A percentile compares a stretch with the other conserved stretches of the same genome.
phyloP scores from a whole-genome alignment of 2,797 vertebrate genomes.

The Chloroceryle inda region DNA sequence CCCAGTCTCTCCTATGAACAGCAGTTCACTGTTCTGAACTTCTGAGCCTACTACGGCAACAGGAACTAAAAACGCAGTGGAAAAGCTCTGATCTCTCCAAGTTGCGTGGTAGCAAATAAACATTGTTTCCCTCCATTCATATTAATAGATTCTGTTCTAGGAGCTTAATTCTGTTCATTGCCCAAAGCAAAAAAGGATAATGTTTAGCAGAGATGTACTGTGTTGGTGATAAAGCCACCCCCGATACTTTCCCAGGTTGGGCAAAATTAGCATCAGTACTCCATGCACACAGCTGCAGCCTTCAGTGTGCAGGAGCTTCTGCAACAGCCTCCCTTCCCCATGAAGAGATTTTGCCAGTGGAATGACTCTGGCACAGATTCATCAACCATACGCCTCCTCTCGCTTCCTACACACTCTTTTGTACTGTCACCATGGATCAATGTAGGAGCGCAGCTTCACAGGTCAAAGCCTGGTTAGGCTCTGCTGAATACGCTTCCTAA shows the following conservation, averaged over 20 bases:
- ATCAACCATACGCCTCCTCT: conserved; percentile 7
- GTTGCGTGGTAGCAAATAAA: neutral
- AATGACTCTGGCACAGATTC: conserved; percentile 29
- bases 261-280: conserved; percentile 21
- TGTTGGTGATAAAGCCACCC: neutral
- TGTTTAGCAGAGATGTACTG: neutral
- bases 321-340: conserved; percentile 1
- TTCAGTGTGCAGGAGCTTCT: neutral
- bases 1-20: neutral
- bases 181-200: neutral
- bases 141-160: neutral
- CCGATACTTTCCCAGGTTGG: neutral
- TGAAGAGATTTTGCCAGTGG: conserved; percentile 29
- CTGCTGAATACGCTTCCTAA: neutral
- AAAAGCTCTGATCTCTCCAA: neutral
- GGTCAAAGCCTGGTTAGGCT: conserved; percentile 26
- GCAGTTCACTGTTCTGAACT: neutral
- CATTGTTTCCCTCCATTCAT: neutral
- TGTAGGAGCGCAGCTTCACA: neutral
- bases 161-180: neutral
- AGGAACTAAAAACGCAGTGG: neutral
- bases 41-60: neutral
- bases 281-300: conserved; percentile 23
- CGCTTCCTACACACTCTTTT: conserved; percentile 3
- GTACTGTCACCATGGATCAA: conserved; percentile 21